Evolutionary conservation across 2,797 vertebrate species (phyloP), one percentile per base, ranked within the genome.

Genomic region (Pseudotriccus pelzelni): DNA sequence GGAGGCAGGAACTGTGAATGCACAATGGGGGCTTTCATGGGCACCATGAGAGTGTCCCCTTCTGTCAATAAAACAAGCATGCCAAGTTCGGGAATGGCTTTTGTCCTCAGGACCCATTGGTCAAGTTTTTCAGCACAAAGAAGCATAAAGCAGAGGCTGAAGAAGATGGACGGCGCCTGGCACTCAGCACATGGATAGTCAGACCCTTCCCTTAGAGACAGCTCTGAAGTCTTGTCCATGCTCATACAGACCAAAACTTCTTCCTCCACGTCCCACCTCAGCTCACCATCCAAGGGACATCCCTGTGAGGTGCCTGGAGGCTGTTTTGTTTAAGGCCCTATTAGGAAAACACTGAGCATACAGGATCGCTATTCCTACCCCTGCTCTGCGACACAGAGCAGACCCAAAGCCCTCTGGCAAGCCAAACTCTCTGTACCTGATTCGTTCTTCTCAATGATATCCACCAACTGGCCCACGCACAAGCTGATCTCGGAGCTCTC

Each of bases 381-480:
- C 27, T 92, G 52, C 84, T 84, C 80, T 80, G 64, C 0, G 1
- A 28, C 1, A 3, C 58, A 20, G 62, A 72, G 30, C 19, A n/a
- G 37, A 80, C 44, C 25, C 12, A 0, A 60, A 60, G 9, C 13
- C 43, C 52, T 75, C 56, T 22, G 58, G 59, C 58, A 52, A 87
- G 69, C 44, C 75, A 67, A 16, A 80, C 56, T 87, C n/a, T 69
- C 70, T 96, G 97, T 97, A 99, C 99, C 99, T 60, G 99, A 99
- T 97, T 99, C 99, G 6, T 99, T 99, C 97, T 99, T 99, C 98
- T 99, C 99, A 62, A 99, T 99, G 98, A 99, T 99, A 94, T 99
- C 99, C 97, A 99, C 99, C 93, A 99, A 98, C 97, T 99, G 99
- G 50, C 99, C 99, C 93, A 99, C 99, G 9, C 98, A 97, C 92